Base-by-base conservation (phyloP, 2,113 vertebrate species). In the Paralichthys olivaceus region DNA sequence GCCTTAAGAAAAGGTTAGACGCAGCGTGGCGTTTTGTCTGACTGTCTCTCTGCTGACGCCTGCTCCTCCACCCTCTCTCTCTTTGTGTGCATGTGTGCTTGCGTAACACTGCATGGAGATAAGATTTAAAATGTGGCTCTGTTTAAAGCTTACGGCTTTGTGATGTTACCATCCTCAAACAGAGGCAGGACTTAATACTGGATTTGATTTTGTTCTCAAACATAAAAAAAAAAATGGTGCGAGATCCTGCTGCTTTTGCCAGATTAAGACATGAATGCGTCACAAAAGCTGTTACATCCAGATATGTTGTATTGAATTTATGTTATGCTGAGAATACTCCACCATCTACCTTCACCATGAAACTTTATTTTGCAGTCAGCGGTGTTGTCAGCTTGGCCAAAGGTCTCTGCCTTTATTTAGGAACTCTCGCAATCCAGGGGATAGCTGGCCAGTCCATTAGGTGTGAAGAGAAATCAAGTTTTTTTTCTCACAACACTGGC, bases 391-490 rank as follows among this genome's bases (percentile, higher is more conserved):
- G 79, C 60, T 49, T 60, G 66, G 79, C 53, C 67, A 75, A 79
- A 79, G 73, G 60, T 68, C 78, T 72, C 19, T 45, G 74, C 75
- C 58, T 84, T 91, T 87, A 77, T 83, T 87, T 87, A 79, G 75
- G 70, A 81, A 66, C 51, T 63, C 75, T 69, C 69, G 61, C 76
- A 65, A 69, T 76, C 68, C 3, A 37, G 61, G 49, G 59, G 58
- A 79, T 72, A 57, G 71, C 75, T 85, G 77, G 71, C 78, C 74
- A 84, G 72, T 84, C 84, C 83, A 88, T 90, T 90, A 86, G 75
- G 77, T 90, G 83, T 79, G 81, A 87, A 88, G 86, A 83, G 66
- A 79, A 89, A 83, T 87, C 86, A 81, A 32, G 75, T 87, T 88
- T 90, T 89, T 82, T 89, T 88, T 90, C 87, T 84, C 74, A 83